Percentiles rank a stretch among this genome's conserved stretches.
Conservation (phyloP, 2,888 invertebrate species). For the Cinara cedri region DNA sequence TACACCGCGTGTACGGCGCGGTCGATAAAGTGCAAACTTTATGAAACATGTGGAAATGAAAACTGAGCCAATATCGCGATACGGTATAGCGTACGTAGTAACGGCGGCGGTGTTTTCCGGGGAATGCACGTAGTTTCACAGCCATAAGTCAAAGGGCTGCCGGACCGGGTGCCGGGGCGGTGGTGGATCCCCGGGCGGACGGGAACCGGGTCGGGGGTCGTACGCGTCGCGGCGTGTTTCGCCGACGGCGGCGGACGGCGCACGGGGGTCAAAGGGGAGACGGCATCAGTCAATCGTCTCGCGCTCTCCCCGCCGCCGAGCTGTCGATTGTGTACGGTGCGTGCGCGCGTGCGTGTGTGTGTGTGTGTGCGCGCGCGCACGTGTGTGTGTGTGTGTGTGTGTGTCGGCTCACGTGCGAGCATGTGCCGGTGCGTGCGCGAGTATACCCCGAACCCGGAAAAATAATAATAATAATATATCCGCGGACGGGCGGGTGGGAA, state of each 20-base stretch:
- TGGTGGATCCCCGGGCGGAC: neutral
- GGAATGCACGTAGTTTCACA: constrained; percentile 48
- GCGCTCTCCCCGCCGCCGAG: neutral
- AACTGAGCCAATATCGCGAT: constrained; percentile 48
- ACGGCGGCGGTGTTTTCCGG: constrained; percentile 33
- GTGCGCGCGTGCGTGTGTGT: too few species aligned
- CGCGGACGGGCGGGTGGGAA: neutral
- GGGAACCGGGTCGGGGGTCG: too few species aligned
- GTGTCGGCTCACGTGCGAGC: neutral
- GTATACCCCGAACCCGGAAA: constrained; percentile 23
- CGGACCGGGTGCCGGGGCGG: neutral
- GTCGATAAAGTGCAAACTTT: constrained; percentile 55
- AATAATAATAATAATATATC: constrained; percentile 48
- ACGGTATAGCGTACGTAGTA: constrained; percentile 9
- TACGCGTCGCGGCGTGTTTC: too few species aligned
- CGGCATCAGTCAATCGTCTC: constrained; percentile 56
- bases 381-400: neutral
- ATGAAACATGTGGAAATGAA: constrained; percentile 48
- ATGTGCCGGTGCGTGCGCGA: neutral
- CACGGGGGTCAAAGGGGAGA: neutral
- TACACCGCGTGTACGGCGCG: neutral
- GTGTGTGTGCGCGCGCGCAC: neutral
- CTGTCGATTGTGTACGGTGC: constrained; percentile 26
- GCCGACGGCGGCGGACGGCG: neutral
- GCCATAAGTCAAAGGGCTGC: constrained; percentile 52